Evolutionary conservation across 2,888 invertebrate species (phyloP), one percentile per base, ranked within the genome.

Genomic region (Flexamia atlantica): DNA sequence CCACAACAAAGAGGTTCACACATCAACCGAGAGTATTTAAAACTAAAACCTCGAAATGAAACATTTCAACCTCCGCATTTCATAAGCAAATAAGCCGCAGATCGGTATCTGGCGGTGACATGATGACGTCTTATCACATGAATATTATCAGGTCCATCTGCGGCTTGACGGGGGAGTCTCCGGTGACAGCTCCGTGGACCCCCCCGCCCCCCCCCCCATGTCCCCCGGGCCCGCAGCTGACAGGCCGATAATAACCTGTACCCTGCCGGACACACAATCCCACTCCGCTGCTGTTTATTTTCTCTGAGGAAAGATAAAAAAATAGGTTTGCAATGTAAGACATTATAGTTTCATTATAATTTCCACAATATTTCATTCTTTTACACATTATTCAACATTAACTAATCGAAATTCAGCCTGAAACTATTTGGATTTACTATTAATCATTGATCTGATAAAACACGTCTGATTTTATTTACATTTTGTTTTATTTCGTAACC

Each of bases 161-260:
- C 17, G 57, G 17, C 4, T 14, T 57, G 57, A 57, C 57, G 57
- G 57, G 57, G 57, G 20, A 57, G 57, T 23, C 23, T 57, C 57
- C 4, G 20, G 57, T 57, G 57, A 57, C 57, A 57, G 57, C 12
- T 57, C 57, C 23, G 23, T 57, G 57, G 57, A 57, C 57, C 20
- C 57, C 57, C 57, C 23, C 57, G 3, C 57, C 10, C 57, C 20
- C 20, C 23, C 7, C 57, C 12, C 57, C n/a, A n/a, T n/a, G 23
- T 23, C 23, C 20, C 28, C 28, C 68, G 36, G 23, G 23, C 42
- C 23, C n/a, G 28, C 23, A n/a, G 30, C 5, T 72, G 72, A 72
- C 72, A 72, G 72, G 28, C 42, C 72, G 36, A 30, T 72, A 72
- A 72, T 72, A 72, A 72, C 72, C 72, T 72, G 20, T 72, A 68